Evolutionary conservation across 2,113 vertebrate genomes (phyloP).

Genomic region (Sander vitreus): DNA sequence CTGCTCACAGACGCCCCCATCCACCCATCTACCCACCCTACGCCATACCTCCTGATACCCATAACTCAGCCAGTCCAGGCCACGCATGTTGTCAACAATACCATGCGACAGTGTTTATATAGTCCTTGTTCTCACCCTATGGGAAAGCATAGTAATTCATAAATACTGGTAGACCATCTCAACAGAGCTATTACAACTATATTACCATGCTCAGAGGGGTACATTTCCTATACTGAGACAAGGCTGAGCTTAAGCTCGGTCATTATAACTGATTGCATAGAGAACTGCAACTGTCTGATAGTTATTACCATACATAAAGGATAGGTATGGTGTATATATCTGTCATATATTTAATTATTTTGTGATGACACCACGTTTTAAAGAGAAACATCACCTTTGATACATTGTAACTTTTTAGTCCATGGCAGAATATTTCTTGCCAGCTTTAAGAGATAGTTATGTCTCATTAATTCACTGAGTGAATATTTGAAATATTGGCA

Average conservation of each 20-base stretch:
- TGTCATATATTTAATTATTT: neutral
- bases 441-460: constrained; percentile 11
- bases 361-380: neutral
- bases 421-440: neutral
- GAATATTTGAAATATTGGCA: constrained; percentile 18
- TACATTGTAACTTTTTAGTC: neutral
- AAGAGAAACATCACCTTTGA: neutral
- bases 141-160: constrained; percentile 35
- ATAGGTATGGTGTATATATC: neutral
- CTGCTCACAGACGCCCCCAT: constrained; percentile 52
- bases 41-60: constrained; percentile 44
- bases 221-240: neutral
- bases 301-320: neutral
- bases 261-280: neutral
- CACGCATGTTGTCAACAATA: constrained; percentile 55
- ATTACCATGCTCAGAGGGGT: neutral
- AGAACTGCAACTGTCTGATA: neutral
- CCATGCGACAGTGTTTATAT: constrained; percentile 59
- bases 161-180: constrained; percentile 26
- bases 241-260: neutral
- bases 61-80: constrained; percentile 48
- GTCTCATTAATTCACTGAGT: constrained; percentile 32
- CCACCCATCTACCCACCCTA: constrained; percentile 21
- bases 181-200: constrained; percentile 5
- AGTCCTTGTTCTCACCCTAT: constrained; percentile 48